These are phyloP conservation scores for Sceloporus undulatus DNA, from an alignment of 2,113 vertebrate genomes.

Conservation along the genomic window DNA sequence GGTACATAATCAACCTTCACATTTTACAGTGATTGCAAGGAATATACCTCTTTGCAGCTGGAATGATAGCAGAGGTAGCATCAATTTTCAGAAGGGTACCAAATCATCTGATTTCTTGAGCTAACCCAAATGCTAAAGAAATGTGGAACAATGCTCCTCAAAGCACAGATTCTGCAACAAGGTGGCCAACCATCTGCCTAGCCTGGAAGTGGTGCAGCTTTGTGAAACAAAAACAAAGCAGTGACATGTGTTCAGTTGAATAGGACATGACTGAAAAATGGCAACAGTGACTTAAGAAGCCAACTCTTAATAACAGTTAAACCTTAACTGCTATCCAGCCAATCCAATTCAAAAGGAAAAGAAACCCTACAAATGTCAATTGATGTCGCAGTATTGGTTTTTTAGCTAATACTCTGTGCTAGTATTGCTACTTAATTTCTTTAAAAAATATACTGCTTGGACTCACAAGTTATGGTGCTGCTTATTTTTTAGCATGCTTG, in stretches of 20 bases:
- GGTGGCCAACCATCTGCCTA: background rate
- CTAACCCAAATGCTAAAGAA: background rate
- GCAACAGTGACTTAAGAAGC: background rate
- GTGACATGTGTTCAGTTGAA: too few relatives aligned
- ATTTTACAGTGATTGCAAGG: background rate
- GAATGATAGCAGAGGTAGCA: background rate
- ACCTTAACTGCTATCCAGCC: background rate
- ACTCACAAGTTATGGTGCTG: background rate
- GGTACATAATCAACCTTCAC: background rate
- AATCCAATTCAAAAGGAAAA: background rate
- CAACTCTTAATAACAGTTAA: background rate
- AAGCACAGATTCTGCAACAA: background rate
- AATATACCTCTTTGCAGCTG: background rate
- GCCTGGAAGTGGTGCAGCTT: too few relatives aligned
- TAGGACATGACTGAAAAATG: background rate
- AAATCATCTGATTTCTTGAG: background rate
- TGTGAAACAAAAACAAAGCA: too few relatives aligned
- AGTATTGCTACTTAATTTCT: background rate
- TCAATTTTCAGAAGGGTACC: background rate
- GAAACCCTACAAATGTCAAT: background rate
- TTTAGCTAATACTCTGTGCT: background rate
- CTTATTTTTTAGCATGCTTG: constrained; percentile 3
- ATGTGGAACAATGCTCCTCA: background rate
- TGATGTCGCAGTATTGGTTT: background rate
- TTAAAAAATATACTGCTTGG: too few relatives aligned